Base-by-base conservation (phyloP, 2,797 vertebrate genomes). In the Phrynocephalus vlangalii region DNA sequence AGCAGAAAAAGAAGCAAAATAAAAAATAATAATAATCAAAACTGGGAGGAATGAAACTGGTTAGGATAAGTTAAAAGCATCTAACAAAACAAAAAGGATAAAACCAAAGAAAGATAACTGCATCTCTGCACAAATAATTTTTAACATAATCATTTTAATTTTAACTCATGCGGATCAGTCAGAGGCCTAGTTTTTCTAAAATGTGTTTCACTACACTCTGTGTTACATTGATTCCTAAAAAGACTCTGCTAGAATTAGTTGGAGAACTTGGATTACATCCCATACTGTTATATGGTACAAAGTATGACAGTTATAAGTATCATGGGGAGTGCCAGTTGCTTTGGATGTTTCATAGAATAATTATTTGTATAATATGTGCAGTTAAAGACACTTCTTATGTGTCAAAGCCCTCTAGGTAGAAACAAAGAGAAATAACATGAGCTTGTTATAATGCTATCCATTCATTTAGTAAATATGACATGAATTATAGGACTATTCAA, bases 381-480 rank as follows among this genome's bases (percentile, higher is more conserved):
- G 72, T 84, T 84, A 56, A 38, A 48, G 30, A n/a, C 33, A 50
- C 56, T 67, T 77, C 10, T 30, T 48, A 77, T 11, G 28, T 72
- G 82, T 30, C 68, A 52, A 70, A 76, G 33, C 22, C 72, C 73
- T 77, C 6, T 28, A 44, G 33, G 18, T 20, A 66, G 38, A 44
- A 16, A 66, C 28, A 26, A 24, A 30, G n/a, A 83, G 38, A 11
- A n/a, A 63, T 7, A 44, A 75, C n/a, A 16, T 63, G 30, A 66
- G 24, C 38, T 67, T n/a, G 26, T 18, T 84, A 63, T 38, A 28
- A 3, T 28, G 26, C 82, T 83, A 73, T 28, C 83, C 13, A 72
- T 28, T 84, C 16, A 56, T 30, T 88, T 89, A 94, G 80, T 87
- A 88, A 91, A 75, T 84, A 90, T 56, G 72, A 75, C 3, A 63